phyloP scores from a whole-genome alignment of 2,113 vertebrate species.

The Nanorana parkeri region DNA sequence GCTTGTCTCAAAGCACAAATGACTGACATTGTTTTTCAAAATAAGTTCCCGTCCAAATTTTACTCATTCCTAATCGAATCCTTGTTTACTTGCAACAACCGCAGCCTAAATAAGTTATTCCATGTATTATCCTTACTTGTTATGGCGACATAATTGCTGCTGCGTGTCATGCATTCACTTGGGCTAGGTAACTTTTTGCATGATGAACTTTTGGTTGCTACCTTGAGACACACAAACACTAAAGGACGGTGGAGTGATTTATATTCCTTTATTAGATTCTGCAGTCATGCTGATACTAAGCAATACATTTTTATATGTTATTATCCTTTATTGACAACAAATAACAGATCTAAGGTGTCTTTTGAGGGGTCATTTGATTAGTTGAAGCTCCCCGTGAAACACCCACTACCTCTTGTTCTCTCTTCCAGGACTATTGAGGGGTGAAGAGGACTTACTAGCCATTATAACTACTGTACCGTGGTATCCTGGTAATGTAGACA shows the following conservation, averaged over 20 bases:
- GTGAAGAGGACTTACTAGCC: too few relatives aligned
- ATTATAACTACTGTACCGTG: too few relatives aligned
- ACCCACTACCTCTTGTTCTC: too few relatives aligned
- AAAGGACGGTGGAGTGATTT: conserved; percentile 1
- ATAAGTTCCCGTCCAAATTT: conserved; percentile 50
- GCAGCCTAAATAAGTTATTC: conserved; percentile 47
- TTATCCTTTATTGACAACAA: too few relatives aligned
- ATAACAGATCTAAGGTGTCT: too few relatives aligned
- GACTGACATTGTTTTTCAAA: conserved; percentile 54
- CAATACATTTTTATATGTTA: too few relatives aligned
- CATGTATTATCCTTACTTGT: conserved; percentile 36
- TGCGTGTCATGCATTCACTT: conserved; percentile 24
- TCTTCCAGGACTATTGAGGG: too few relatives aligned
- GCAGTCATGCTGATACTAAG: not conserved
- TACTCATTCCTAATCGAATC: conserved; percentile 52
- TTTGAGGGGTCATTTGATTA: too few relatives aligned
- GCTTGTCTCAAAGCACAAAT: conserved; percentile 55
- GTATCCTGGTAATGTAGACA: too few relatives aligned
- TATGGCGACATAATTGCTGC: conserved; percentile 23
- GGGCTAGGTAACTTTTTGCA: conserved; percentile 19
- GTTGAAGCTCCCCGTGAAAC: too few relatives aligned
- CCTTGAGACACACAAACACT: not conserved
- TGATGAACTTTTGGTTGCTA: conserved; percentile 23
- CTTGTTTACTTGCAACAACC: conserved; percentile 50
- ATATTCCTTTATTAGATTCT: conserved; percentile 9